A percentile compares a stretch with the other conserved stretches of the same genome.
These are phyloP conservation scores for Caenorhabditis becei DNA, from an alignment of 2,888 invertebrate genomes.

Conservation along the genomic window DNA sequence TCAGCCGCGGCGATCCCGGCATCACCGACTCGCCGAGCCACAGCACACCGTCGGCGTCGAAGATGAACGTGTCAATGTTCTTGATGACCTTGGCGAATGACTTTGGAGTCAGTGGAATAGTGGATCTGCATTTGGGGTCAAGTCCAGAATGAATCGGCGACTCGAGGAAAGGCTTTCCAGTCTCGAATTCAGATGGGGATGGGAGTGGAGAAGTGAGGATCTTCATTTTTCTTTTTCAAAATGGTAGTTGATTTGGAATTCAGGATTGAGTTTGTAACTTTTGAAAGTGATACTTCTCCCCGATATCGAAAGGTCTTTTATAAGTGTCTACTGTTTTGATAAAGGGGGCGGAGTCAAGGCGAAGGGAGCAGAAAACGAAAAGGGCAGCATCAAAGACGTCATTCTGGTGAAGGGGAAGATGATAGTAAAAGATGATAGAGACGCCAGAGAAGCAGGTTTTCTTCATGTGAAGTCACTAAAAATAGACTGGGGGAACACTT, in stretches of 20 bases:
- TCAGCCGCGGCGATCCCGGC: constrained; percentile 74
- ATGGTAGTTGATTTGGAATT: not conserved
- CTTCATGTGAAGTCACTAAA: constrained; percentile 36
- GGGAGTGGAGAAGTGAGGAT: constrained; percentile 38
- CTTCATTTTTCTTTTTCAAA: constrained; percentile 41
- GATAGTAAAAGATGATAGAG: not conserved
- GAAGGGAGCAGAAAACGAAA: constrained; percentile 50
- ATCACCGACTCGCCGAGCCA: constrained; percentile 79
- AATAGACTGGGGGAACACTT: constrained; percentile 49
- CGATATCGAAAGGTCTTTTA: constrained; percentile 21
- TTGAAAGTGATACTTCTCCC: constrained; percentile 30
- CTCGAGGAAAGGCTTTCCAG: constrained; percentile 14
- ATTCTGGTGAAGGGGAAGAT: constrained; percentile 22
- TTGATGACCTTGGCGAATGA: constrained; percentile 68
- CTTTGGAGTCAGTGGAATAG: constrained; percentile 49
- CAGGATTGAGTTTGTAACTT: not conserved
- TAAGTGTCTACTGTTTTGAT: constrained; percentile 44
- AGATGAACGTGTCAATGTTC: constrained; percentile 80
- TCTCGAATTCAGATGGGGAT: constrained; percentile 37
- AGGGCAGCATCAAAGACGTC: constrained; percentile 53
- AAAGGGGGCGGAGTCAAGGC: constrained; percentile 31
- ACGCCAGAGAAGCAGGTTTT: constrained; percentile 33
- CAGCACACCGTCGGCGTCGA: constrained; percentile 80
- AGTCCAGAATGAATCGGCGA: constrained; percentile 41
- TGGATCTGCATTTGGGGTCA: constrained; percentile 33